phyloP scores from a whole-genome alignment of 92 coral and sea anemone genomes.

The Heliopora coerulea region DNA sequence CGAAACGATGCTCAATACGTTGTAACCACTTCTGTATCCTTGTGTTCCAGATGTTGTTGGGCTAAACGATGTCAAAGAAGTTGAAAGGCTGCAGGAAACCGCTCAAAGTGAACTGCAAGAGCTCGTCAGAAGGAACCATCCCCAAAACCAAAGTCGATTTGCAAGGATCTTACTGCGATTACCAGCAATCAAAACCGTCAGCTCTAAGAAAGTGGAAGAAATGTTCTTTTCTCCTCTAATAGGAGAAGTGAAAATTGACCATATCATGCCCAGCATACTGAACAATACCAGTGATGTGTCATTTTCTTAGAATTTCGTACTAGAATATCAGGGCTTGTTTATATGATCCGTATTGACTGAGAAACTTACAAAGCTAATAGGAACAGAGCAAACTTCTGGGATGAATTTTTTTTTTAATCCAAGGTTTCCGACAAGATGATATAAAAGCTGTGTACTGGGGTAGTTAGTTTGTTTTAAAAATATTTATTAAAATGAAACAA shows the following conservation, averaged over 20 bases:
- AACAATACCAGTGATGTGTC: conserved; percentile 42
- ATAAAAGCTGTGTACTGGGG: too few species aligned
- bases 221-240: conserved; percentile 88
- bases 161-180: conserved; percentile 83
- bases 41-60: conserved; percentile 36
- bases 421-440: too few species aligned
- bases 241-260: conserved; percentile 84
- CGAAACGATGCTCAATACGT: too few species aligned
- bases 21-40: background rate
- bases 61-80: conserved; percentile 63
- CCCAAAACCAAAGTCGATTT: conserved; percentile 74
- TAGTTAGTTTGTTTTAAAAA: too few species aligned
- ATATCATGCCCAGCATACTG: conserved; percentile 84
- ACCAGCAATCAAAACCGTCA: conserved; percentile 77
- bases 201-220: conserved; percentile 73
- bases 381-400: too few species aligned
- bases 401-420: too few species aligned
- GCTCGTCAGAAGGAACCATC: conserved; percentile 62
- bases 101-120: conserved; percentile 83
- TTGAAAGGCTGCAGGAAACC: conserved; percentile 80
- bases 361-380: too few species aligned
- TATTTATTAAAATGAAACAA: too few species aligned
- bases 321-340: background rate
- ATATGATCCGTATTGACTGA: too few species aligned
- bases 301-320: background rate